Evolutionary conservation across 2,797 vertebrate species (phyloP), one percentile per base, ranked within the genome.

Genomic region (Epinephelus awoara): DNA sequence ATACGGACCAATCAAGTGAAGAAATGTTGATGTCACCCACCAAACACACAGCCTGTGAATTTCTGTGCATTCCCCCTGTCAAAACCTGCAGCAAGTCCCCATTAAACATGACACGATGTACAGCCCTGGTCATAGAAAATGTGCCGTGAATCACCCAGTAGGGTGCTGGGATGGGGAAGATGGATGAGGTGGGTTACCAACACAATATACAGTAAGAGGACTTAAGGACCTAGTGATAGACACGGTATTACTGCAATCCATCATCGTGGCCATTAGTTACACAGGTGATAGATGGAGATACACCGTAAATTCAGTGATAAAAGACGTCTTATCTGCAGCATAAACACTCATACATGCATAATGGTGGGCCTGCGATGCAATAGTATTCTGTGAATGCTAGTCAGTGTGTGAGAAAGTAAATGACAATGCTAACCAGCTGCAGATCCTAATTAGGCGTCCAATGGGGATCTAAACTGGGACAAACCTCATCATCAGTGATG

Each of bases 381-480:
- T 12, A 34, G 25, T 50, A 5, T 73, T 75, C 23, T n/a, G 47
- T 62, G 52, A 66, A 72, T 78, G 38, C 40, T 40, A 51, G 56
- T 68, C 27, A 63, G 44, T 67, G 19, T 55, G 63, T 47, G 34
- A 55, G 56, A 79, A 75, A 55, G 58, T 69, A 82, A 90, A 87
- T 85, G 83, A 85, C 83, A 79, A 74, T 46, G 47, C 66, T 75
- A 85, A 91, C 77, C 79, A 87, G 85, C 83, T 89, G 73, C 69
- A 73, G 72, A 78, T 91, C 66, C 84, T 94, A 91, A 94, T 94
- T 88, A 91, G 81, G 76, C 25, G 11, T 91, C 83, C 72, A 25
- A 72, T 64, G 67, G 84, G 85, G 79, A 90, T 88, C 72, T 73
- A 75, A 89, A 90, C 80, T 86, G 77, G 83, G 82, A 88, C 88